A percentile compares a stretch with the other conserved stretches of the same genome.
phyloP scores from a whole-genome alignment of 2,888 invertebrate species.

The Sthenelais limicola region DNA sequence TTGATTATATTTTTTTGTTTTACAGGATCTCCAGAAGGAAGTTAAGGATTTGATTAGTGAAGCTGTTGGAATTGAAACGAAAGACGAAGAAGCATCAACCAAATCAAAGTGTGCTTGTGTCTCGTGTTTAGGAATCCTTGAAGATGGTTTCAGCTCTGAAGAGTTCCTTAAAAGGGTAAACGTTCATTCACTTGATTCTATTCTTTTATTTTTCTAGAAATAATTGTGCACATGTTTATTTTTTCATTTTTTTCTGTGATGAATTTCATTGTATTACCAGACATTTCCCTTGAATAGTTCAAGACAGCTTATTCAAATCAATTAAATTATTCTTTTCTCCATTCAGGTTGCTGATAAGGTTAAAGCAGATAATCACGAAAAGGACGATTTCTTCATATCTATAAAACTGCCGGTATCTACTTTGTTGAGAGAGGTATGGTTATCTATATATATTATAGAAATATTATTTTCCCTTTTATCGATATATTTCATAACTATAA shows the following conservation, averaged over 20 bases:
- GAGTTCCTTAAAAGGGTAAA: slow-evolving; percentile 40
- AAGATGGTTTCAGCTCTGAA: slow-evolving; percentile 43
- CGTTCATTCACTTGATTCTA: not conserved
- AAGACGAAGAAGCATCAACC: not conserved
- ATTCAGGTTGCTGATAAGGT: slow-evolving; percentile 11
- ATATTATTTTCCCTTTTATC: too few relatives aligned
- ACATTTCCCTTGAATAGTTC: too few relatives aligned
- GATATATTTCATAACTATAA: too few relatives aligned
- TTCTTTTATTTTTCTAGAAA: not conserved
- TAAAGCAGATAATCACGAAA: slow-evolving; percentile 19
- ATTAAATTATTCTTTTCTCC: not conserved
- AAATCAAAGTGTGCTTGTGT: slow-evolving; percentile 41
- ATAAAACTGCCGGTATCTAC: slow-evolving; percentile 10
- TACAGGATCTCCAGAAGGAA: slow-evolving; percentile 15
- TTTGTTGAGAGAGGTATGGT: slow-evolving; percentile 9
- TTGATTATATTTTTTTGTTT: too few relatives aligned
- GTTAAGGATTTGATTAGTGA: not conserved
- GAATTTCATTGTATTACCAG: too few relatives aligned
- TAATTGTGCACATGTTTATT: not conserved
- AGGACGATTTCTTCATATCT: slow-evolving; percentile 31
- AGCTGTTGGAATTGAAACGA: not conserved
- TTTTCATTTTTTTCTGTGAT: too few relatives aligned
- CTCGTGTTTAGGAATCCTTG: slow-evolving; percentile 49
- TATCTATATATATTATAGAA: too few relatives aligned
- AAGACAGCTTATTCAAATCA: too few relatives aligned